Evolutionary conservation across 2,113 vertebrate genomes (phyloP), one percentile per base, ranked within the genome.

Genomic region (Pica pica): DNA sequence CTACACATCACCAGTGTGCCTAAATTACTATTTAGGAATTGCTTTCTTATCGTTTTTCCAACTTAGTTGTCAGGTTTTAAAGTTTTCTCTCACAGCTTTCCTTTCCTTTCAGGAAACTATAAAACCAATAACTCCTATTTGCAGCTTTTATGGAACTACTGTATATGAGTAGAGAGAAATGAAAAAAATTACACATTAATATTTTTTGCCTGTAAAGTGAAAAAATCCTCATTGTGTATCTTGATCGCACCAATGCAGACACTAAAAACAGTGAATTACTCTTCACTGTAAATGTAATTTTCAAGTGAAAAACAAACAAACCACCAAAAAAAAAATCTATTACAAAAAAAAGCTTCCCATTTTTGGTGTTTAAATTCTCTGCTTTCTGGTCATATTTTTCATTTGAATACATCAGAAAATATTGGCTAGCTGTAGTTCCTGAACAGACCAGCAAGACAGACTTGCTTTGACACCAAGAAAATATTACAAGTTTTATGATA

Each of bases 281-380:
- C 10, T 76, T 22, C 24, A 33, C 3, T 79, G 26, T 57, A 69
- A 79, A 71, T 73, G 21, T 23, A 41, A 16, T 57, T 87, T 50
- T 69, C 12, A 50, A 57, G 8, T 41, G 37, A 31, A 52, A 77
- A 74, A 44, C 31, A 61, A 8, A 61, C 41, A 44, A 69, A 35
- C 14, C 15, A n/a, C 11, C 4, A 46, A 55, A 61, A 68, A 77
- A 28, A 7, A 28, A 53, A 69, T 13, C 2, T 13, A 23, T 39
- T 8, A 5, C 31, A 67, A 74, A 4, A 74, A 4, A 42, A 28
- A 19, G 2, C 5, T 9, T 13, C 7, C 1, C 0, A 2, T 6
- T 67, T 27, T 69, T 37, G 30, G 60, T 74, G n/a, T 21, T 68
- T 69, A 46, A 70, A 44, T 71, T 46, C 6, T 61, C 4, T 64